Evolutionary conservation across 2,888 invertebrate genomes (phyloP), one percentile per base, ranked within the genome.

Genomic region (Spisula solida): DNA sequence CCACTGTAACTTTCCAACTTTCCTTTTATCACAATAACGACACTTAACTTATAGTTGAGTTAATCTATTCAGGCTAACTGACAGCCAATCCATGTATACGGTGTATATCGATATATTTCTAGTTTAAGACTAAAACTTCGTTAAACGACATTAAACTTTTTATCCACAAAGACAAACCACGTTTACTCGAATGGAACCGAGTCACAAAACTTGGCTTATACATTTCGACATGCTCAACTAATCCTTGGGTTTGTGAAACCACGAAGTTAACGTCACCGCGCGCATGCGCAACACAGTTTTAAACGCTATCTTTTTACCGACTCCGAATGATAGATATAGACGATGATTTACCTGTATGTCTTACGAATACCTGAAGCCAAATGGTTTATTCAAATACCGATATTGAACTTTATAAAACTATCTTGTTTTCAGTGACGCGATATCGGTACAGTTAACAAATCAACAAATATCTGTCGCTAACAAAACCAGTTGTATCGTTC

Each of bases 141-240:
- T 31, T 12, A 31, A 34, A 31, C 31, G 75, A 75, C 31, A 75
- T 75, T 75, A 31, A 75, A 34, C 75, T 75, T 66, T 60, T 18
- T 80, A 80, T 80, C 66, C 78, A 20, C 29, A 25, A 56, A 34
- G 55, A 79, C 85, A 34, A 79, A 34, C 70, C 47, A 80, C 82
- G 80, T 56, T 87, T 87, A 87, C 87, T 87, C 87, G 79, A 83
- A 47, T 83, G 87, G 87, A 87, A 87, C 87, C 78, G 79, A 85
- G 79, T 85, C 55, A 85, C 85, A 34, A 29, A 56, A 78, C 55
- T 78, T 78, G 14, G 56, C 56, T 79, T 78, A 83, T 85, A 79
- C 25, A 78, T 41, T 70, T 41, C 78, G 85, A 85, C 85, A 85
- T 85, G 85, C 79, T 85, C 41, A 34, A 79, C 56, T 78, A 79